Evolutionary conservation across 2,888 invertebrate genomes (phyloP).

Genomic region (Agriopis marginaria): DNA sequence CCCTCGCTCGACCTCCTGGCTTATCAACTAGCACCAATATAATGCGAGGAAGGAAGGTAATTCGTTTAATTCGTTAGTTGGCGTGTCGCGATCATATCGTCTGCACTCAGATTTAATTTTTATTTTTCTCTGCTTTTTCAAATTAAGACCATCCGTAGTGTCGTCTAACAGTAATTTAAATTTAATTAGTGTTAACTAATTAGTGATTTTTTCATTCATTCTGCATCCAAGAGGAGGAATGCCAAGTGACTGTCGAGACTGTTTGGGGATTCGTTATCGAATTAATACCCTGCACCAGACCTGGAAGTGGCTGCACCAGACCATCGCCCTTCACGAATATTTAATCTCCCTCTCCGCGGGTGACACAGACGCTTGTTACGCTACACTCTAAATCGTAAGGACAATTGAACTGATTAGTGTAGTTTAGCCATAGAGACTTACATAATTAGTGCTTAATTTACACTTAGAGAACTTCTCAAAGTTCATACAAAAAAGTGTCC

Average conservation of each 20-base stretch:
- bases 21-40: conserved; percentile 82
- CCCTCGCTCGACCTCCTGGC: conserved; percentile 83
- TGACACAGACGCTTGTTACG: conserved; percentile 87
- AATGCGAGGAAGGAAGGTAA: conserved; percentile 77
- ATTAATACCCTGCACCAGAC: conserved; percentile 96
- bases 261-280: conserved; percentile 95
- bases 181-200: conserved; percentile 63
- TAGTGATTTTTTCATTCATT: conserved; percentile 78
- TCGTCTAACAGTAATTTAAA: conserved; percentile 36
- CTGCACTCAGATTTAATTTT: conserved; percentile 30
- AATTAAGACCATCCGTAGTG: conserved; percentile 43
- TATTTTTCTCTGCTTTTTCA: conserved; percentile 22
- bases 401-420: conserved; percentile 61
- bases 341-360: conserved; percentile 93
- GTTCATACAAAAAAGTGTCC: conserved; percentile 84
- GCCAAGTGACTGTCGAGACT: conserved; percentile 91
- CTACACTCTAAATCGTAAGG: conserved; percentile 66
- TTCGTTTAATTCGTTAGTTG: conserved; percentile 70
- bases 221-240: conserved; percentile 86
- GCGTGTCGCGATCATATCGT: conserved; percentile 59
- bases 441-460: conserved; percentile 60
- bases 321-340: conserved; percentile 94
- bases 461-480: conserved; percentile 65
- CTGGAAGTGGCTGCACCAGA: conserved; percentile 98
- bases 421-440: conserved; percentile 37